Conservation (phyloP, 2,888 invertebrate genomes). For the Odontothrips loti region DNA sequence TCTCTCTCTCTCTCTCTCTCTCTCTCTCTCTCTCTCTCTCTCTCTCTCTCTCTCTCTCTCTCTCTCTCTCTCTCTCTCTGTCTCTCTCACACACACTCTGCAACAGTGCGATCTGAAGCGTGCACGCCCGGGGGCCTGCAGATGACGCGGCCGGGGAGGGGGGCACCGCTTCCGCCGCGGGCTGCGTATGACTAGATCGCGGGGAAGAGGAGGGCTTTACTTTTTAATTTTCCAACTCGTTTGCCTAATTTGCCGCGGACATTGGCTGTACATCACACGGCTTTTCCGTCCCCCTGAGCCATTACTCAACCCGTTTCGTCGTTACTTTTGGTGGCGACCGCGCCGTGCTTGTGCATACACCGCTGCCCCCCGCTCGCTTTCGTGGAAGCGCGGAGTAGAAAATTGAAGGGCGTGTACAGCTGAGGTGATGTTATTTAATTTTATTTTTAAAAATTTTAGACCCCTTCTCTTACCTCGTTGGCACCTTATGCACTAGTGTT, state of each 20-base stretch:
- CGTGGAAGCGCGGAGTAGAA: too few species aligned
- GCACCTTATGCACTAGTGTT: too few species aligned
- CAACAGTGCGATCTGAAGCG: too few species aligned
- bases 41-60: neutral
- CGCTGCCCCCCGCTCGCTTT: too few species aligned
- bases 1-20: neutral
- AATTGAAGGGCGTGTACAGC: too few species aligned
- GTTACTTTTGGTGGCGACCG: too few species aligned
- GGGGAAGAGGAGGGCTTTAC: neutral
- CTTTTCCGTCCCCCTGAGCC: neutral
- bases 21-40: neutral
- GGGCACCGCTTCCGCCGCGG: neutral
- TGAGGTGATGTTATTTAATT: too few species aligned
- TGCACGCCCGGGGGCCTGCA: neutral
- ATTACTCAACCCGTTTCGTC: too few species aligned
- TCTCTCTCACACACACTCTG: neutral
- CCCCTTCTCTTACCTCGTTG: too few species aligned
- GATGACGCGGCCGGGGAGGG: neutral
- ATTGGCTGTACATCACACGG: neutral
- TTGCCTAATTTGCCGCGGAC: slow-evolving; percentile 17
- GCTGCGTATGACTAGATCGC: neutral
- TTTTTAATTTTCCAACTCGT: slow-evolving; percentile 23
- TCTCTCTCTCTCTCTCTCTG: neutral
- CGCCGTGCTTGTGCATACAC: too few species aligned
- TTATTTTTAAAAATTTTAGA: too few species aligned